phyloP scores from a whole-genome alignment of 2,113 vertebrate species.

The Takifugu bimaculatus region DNA sequence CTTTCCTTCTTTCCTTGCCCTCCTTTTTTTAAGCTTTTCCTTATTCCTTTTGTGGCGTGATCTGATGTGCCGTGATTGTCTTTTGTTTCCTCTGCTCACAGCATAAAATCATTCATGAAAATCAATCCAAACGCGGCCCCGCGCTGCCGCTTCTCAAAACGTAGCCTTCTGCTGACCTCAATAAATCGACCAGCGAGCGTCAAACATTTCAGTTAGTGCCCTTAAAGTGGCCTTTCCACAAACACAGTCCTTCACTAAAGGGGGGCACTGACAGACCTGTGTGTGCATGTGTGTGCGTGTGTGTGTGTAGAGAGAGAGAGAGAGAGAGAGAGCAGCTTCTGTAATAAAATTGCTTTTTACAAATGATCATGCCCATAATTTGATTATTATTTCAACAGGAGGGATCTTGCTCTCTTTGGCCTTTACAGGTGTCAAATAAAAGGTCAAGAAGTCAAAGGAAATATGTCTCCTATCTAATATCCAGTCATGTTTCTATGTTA shows the following conservation, averaged over 20 bases:
- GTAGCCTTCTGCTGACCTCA: conserved; percentile 71
- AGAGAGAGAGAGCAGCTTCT: conserved; percentile 11
- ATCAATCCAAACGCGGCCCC: conserved; percentile 61
- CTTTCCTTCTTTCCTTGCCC: conserved; percentile 42
- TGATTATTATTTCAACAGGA: conserved; percentile 12
- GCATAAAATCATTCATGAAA: conserved; percentile 67
- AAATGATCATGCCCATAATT: conserved; percentile 26
- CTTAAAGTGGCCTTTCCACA: conserved; percentile 62
- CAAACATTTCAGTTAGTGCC: conserved; percentile 69
- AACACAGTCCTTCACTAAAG: conserved; percentile 49
- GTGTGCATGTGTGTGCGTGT: conserved; percentile 9
- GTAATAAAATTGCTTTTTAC: conserved; percentile 24
- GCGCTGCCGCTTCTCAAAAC: conserved; percentile 51
- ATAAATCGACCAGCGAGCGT: conserved; percentile 67
- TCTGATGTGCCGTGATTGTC: conserved; percentile 58
- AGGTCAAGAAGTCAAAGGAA: conserved; percentile 4
- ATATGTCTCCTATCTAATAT: not conserved
- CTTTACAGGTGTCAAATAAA: conserved; percentile 2
- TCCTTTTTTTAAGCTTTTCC: conserved; percentile 38
- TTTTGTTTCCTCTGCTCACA: conserved; percentile 61
- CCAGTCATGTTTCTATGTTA: not conserved
- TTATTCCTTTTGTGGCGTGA: conserved; percentile 48
- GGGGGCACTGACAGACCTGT: conserved; percentile 16
- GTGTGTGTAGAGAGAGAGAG: conserved; percentile 1
- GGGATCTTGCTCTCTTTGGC: not conserved